Evolutionary conservation across 2,113 vertebrate genomes (phyloP), one percentile per base, ranked within the genome.

Genomic region (Phylloscopus whistleri): DNA sequence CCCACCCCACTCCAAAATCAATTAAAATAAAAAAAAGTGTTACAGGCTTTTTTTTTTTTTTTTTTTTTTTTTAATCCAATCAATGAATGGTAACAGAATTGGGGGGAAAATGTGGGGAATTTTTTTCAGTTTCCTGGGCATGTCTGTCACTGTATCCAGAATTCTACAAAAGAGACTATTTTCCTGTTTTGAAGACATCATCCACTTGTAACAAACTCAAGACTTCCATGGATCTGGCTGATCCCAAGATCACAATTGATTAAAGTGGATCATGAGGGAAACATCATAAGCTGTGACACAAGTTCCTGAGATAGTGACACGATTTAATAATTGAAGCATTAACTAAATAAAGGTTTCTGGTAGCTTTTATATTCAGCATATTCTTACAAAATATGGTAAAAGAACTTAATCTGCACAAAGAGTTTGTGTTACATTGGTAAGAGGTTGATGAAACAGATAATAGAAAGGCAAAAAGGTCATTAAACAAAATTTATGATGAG

Each of bases 81-180:
- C 6, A 16, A 53, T 30, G 21, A 76, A 59, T 55, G 13, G 2
- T 73, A 26, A 13, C 27, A 88, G 39, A 88, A 77, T 5, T 59
- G 8, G 5, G 12, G 10, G 2, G 0, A 13, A 16, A 27, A 24
- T 24, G 16, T 17, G 24, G 5, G 10, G 15, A 59, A 22, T 49
- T 59, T 56, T 67, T 70, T 73, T 55, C 60, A 17, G 11, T 51
- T 72, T 84, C 39, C 19, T 68, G 35, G 11, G 6, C 8, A 30
- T 9, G 2, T 75, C 20, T 33, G 17, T 17, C 39, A 35, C 7
- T 72, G 11, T 18, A 74, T 22, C 14, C 60, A 78, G 6, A 52
- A 56, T 72, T 76, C 27, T 51, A 59, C 18, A 51, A 31, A 62
- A 51, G 8, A 48, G 5, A 31, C 9, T 48, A 6, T 44, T 69